phyloP scores from a whole-genome alignment of 2,113 vertebrate species.

The Mustela lutreola region DNA sequence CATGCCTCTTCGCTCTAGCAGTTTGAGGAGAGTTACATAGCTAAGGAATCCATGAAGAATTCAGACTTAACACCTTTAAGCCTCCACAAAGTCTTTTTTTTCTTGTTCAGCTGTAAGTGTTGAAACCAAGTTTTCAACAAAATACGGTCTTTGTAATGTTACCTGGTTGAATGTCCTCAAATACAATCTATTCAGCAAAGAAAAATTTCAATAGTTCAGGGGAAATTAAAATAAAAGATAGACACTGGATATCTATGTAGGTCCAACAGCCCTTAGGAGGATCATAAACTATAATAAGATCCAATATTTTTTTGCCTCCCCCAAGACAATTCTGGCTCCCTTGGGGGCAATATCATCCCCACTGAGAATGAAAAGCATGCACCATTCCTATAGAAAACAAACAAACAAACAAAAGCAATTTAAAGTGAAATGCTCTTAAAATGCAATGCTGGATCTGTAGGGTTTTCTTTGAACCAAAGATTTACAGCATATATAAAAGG shows the following conservation, averaged over 20 bases:
- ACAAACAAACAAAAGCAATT: background rate
- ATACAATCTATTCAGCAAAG: background rate
- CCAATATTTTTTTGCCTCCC: background rate
- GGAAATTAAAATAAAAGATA: conserved; percentile 29
- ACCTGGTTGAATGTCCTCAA: background rate
- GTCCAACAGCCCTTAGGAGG: background rate
- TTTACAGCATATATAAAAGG: background rate
- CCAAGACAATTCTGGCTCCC: background rate
- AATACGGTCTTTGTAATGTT: background rate
- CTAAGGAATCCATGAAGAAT: conserved; percentile 19
- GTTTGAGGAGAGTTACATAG: background rate
- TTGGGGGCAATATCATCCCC: background rate
- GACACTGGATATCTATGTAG: background rate
- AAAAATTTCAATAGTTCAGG: conserved; percentile 17
- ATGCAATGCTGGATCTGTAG: background rate
- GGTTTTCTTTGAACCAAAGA: background rate
- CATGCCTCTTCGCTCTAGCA: background rate
- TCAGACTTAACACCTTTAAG: background rate
- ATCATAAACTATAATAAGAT: background rate
- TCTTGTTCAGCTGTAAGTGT: background rate
- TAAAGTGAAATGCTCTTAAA: background rate
- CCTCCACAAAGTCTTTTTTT: background rate
- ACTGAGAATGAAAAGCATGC: background rate
- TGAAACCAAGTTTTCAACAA: conserved; percentile 5
- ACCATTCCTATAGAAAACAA: background rate